Percentiles rank a stretch among this genome's conserved stretches.
Evolutionary conservation across 2,113 vertebrate genomes (phyloP).

Genomic region (Onychorhynchus coronatus): DNA sequence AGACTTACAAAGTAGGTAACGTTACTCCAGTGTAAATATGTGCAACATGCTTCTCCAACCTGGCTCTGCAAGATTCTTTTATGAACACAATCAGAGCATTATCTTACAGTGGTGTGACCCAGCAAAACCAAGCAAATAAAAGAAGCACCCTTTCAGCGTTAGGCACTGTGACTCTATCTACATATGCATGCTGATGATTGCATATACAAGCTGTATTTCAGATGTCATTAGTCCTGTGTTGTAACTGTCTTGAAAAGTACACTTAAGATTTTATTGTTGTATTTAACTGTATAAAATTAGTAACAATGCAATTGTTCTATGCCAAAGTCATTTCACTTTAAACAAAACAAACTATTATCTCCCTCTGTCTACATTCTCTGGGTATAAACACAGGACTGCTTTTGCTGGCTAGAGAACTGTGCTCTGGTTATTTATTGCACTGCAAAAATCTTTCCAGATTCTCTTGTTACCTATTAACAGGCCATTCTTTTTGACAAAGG

Average conservation of each 20-base stretch:
- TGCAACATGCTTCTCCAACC: not conserved
- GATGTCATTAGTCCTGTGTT: not conserved
- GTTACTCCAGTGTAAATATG: not conserved
- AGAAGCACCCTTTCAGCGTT: not conserved
- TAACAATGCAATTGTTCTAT: not conserved
- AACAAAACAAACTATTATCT: constrained; percentile 34
- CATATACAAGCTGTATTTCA: not conserved
- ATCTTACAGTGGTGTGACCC: not conserved
- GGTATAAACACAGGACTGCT: not conserved
- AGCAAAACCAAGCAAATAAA: not conserved
- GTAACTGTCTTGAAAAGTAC: not conserved
- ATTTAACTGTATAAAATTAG: not conserved
- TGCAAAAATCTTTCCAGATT: not conserved
- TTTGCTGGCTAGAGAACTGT: not conserved
- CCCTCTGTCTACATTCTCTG: not conserved
- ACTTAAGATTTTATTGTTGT: not conserved
- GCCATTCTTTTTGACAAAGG: not conserved
- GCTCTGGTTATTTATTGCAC: not conserved
- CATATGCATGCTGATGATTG: not conserved
- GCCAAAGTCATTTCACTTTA: constrained; percentile 11
- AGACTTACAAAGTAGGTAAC: not conserved
- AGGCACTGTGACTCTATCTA: not conserved
- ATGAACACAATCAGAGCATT: not conserved
- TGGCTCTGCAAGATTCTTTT: not conserved
- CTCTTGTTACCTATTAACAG: not conserved